A percentile compares a stretch with the other conserved stretches of the same genome.
These are phyloP conservation scores for Drosophila hamatofila DNA, from an alignment of 2,888 invertebrate species.

Conservation along the genomic window DNA sequence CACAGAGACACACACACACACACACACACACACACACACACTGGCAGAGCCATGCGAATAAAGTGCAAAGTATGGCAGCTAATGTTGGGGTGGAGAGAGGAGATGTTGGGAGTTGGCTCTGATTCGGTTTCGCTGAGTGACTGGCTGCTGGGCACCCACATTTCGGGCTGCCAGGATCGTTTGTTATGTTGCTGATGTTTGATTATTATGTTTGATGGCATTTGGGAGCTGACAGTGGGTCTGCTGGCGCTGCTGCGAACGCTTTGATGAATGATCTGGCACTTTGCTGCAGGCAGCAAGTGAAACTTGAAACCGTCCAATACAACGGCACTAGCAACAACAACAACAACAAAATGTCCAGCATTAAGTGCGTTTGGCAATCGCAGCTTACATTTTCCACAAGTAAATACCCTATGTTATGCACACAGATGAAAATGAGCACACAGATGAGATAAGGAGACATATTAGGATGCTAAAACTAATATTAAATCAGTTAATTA, in stretches of 20 bases:
- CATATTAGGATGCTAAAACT: not conserved
- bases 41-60: slow-evolving; percentile 28
- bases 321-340: slow-evolving; percentile 28
- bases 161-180: slow-evolving; percentile 70
- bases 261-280: slow-evolving; percentile 77
- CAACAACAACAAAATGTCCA: slow-evolving; percentile 52
- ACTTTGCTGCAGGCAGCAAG: slow-evolving; percentile 68
- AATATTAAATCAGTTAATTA: not conserved
- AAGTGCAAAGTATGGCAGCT: slow-evolving; percentile 34
- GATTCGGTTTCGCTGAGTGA: slow-evolving; percentile 41
- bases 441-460: not conserved
- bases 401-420: not conserved
- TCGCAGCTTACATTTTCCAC: slow-evolving; percentile 10
- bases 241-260: slow-evolving; percentile 12
- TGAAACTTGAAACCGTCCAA: slow-evolving; percentile 55
- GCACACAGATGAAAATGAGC: not conserved
- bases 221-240: slow-evolving; percentile 48
- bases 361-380: slow-evolving; percentile 52
- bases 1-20: slow-evolving; percentile 3
- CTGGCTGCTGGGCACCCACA: slow-evolving; percentile 53
- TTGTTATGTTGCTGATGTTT: slow-evolving; percentile 79
- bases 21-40: too few species aligned
- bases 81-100: slow-evolving; percentile 8
- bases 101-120: slow-evolving; percentile 5
- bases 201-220: slow-evolving; percentile 81